Evolutionary conservation across 2,888 invertebrate genomes (phyloP), one percentile per base, ranked within the genome.

Genomic region (Phytoseiulus persimilis): DNA sequence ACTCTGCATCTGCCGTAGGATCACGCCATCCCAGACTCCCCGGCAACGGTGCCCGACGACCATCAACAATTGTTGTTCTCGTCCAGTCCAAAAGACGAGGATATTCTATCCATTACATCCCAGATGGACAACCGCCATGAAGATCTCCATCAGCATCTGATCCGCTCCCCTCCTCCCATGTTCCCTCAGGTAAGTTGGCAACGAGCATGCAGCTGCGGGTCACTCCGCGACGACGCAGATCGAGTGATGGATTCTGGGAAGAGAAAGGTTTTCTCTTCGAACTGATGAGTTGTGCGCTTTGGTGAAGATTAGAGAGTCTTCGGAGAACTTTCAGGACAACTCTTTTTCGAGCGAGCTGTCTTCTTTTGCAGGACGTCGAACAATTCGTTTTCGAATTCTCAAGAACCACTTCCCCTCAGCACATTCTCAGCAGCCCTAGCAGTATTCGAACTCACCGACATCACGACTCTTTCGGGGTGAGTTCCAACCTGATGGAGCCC

Each of bases 131-230:
- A 91, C 23, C 90, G 90, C 39, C 90, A 90, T 46, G 84, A 90
- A 3, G 91, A 96, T 93, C 95, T 96, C 90, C 96, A 96, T 92
- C 95, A 96, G 92, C 96, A 96, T 92, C 95, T 96, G 94, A 96
- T 96, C 90, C 94, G 96, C 90, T 96, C 95, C 91, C 96, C 96
- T 45, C 96, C 96, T 1, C 96, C 96, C 0, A 90, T 91, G 83
- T 91, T 91, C 83, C 91, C 91, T 23, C 91, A 91, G 87, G 87
- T 87, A n/a, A 3, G 87, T n/a, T 3, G 32, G 14, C 6, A 46
- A 46, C n/a, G n/a, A n/a, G n/a, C n/a, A n/a, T n/a, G n/a, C n/a
- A n/a, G n/a, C n/a, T n/a, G n/a, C n/a, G n/a, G n/a, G n/a, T n/a
- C n/a, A n/a, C n/a, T n/a, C n/a, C n/a, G n/a, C n/a, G n/a, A n/a